A percentile compares a stretch with the other conserved stretches of the same genome.
phyloP scores from a whole-genome alignment of 2,888 invertebrate genomes.

The Mythimna vitellina region DNA sequence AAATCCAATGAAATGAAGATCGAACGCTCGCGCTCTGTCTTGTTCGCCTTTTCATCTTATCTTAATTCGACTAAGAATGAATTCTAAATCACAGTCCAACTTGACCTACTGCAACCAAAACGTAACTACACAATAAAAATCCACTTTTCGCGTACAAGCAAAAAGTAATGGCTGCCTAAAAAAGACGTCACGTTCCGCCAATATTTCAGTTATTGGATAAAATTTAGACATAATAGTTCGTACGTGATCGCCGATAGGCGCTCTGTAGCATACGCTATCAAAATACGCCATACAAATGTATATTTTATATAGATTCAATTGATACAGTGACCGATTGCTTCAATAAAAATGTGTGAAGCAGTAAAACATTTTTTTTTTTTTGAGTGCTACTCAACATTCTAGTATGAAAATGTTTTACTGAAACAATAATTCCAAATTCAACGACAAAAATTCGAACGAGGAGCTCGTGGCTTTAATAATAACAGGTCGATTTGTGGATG shows the following conservation, averaged over 20 bases:
- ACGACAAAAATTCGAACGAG: neutral
- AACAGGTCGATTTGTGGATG: too few relatives aligned
- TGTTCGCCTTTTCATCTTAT: too few relatives aligned
- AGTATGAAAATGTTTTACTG: neutral
- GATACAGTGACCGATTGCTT: slow-evolving; percentile 30
- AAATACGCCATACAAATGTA: slow-evolving; percentile 23
- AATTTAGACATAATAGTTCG: slow-evolving; percentile 80
- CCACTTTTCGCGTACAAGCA: slow-evolving; percentile 37
- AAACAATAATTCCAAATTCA: slow-evolving; percentile 8
- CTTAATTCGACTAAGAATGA: neutral
- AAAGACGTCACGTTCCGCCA: slow-evolving; percentile 72
- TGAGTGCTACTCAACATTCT: neutral
- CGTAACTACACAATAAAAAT: slow-evolving; percentile 35
- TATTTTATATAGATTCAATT: slow-evolving; percentile 35
- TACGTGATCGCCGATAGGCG: slow-evolving; percentile 68
- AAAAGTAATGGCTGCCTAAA: slow-evolving; percentile 42
- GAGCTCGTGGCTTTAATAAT: too few relatives aligned
- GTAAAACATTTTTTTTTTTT: neutral
- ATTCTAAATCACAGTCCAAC: neutral
- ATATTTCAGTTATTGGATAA: slow-evolving; percentile 82
- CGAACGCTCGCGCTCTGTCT: too few relatives aligned
- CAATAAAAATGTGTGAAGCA: slow-evolving; percentile 12
- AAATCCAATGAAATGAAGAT: too few relatives aligned
- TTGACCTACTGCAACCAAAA: slow-evolving; percentile 13
- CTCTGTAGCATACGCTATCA: slow-evolving; percentile 38